A percentile compares a stretch with the other conserved stretches of the same genome.
phyloP scores from a whole-genome alignment of 2,888 invertebrate species.

The Tribolium freemani region DNA sequence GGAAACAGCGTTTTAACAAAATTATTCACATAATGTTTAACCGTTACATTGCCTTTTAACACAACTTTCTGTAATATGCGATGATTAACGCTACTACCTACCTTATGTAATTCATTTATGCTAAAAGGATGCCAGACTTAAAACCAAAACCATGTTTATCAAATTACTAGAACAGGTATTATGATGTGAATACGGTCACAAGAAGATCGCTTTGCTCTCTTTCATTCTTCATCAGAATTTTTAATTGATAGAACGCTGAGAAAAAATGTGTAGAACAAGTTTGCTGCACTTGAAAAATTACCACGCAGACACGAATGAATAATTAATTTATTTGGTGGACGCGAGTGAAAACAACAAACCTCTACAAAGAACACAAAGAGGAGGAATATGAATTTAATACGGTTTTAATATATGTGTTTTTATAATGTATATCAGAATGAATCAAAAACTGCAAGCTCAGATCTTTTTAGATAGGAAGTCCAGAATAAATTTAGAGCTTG shows the following conservation, averaged over 20 bases:
- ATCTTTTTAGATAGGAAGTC: too few relatives aligned
- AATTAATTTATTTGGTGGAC: not conserved
- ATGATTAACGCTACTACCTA: constrained; percentile 34
- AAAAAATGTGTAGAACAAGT: not conserved
- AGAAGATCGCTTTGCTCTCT: constrained; percentile 17
- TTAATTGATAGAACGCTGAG: not conserved
- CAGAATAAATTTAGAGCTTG: too few relatives aligned
- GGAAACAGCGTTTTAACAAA: constrained; percentile 43
- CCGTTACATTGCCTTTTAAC: constrained; percentile 26
- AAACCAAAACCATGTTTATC: constrained; percentile 42
- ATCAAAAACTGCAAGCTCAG: too few relatives aligned
- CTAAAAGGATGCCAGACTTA: constrained; percentile 41
- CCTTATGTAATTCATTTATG: constrained; percentile 38
- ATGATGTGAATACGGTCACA: constrained; percentile 7
- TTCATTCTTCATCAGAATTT: constrained; percentile 10
- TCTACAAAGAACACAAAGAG: not conserved
- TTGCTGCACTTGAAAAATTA: not conserved
- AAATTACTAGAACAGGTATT: constrained; percentile 33
- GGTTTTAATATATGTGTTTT: too few relatives aligned
- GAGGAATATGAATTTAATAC: too few relatives aligned
- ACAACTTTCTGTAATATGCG: constrained; percentile 18
- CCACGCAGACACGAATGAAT: not conserved
- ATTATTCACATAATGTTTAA: constrained; percentile 41
- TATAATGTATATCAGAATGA: too few relatives aligned
- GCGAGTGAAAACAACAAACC: not conserved